Conservation (phyloP, 37 sponge, comb jelly and placozoan species). For the Amphimedon queenslandica region DNA sequence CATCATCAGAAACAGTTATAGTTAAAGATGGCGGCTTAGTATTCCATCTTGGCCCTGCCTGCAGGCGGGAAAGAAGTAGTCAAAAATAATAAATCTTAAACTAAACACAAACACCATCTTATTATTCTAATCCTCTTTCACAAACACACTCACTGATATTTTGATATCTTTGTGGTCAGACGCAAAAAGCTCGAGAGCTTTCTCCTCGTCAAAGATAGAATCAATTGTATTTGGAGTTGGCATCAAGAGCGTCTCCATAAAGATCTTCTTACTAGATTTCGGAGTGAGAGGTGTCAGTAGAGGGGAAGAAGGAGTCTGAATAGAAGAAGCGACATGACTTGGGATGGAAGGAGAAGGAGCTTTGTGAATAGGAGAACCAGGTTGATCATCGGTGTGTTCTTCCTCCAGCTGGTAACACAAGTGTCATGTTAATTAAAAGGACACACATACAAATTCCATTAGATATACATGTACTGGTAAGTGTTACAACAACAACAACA, state of each 20-base stretch:
- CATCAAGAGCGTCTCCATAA: slow-evolving; percentile 60
- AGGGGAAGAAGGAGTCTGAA: not conserved
- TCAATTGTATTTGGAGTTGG: slow-evolving; percentile 24
- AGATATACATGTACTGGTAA: too few species aligned
- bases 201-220: slow-evolving; percentile 27
- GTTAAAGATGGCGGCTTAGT: slow-evolving; percentile 11
- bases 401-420: too few species aligned
- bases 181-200: slow-evolving; percentile 55
- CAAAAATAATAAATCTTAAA: too few species aligned
- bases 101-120: too few species aligned
- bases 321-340: too few species aligned
- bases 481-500: too few species aligned
- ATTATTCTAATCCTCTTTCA: too few species aligned
- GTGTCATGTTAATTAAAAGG: too few species aligned
- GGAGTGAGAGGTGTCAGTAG: slow-evolving; percentile 30
- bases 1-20: slow-evolving; percentile 24
- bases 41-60: slow-evolving; percentile 77
- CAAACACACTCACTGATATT: slow-evolving; percentile 44
- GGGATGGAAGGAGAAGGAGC: too few species aligned
- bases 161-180: slow-evolving; percentile 17
- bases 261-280: slow-evolving; percentile 37
- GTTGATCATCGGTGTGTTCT: too few species aligned
- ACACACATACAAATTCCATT: too few species aligned
- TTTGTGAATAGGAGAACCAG: too few species aligned
- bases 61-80: slow-evolving; percentile 2